These are phyloP conservation scores for Priocnemis perturbator DNA, from an alignment of 2,888 invertebrate species.

Conservation along the genomic window DNA sequence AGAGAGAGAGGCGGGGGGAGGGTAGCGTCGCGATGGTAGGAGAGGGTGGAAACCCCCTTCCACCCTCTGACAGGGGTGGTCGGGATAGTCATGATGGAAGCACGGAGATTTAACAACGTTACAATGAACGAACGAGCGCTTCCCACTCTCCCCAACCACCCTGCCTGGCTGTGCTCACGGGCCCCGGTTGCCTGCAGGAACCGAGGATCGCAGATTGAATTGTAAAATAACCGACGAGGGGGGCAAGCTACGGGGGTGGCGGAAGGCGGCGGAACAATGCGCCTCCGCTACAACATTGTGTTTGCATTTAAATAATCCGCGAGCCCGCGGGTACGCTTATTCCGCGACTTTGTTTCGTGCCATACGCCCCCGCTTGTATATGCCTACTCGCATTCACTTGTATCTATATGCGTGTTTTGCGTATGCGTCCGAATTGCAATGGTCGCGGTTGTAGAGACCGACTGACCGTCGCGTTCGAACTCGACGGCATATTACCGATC, in stretches of 20 bases:
- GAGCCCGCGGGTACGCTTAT: constrained; percentile 53
- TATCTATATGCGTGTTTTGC: background rate
- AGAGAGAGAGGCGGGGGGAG: constrained; percentile 14
- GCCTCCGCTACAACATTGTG: constrained; percentile 70
- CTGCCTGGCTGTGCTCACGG: constrained; percentile 1
- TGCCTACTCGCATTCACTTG: background rate
- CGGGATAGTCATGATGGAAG: constrained; percentile 67
- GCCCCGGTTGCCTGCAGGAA: constrained; percentile 7
- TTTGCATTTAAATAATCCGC: constrained; percentile 74
- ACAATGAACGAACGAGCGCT: constrained; percentile 65
- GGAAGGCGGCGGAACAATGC: constrained; percentile 60
- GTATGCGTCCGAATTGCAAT: background rate
- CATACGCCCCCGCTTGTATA: constrained; percentile 22
- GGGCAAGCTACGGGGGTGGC: too few relatives aligned
- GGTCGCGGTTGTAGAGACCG: background rate
- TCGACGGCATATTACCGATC: too few relatives aligned
- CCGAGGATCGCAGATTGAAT: constrained; percentile 70
- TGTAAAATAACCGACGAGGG: constrained; percentile 72
- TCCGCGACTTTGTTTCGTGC: constrained; percentile 33
- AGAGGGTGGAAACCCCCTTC: constrained; percentile 7
- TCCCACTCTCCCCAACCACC: constrained; percentile 28
- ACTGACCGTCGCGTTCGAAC: too few relatives aligned
- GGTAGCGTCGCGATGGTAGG: constrained; percentile 31
- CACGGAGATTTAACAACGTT: constrained; percentile 72
- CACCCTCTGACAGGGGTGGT: constrained; percentile 11